phyloP scores from a whole-genome alignment of 2,888 invertebrate genomes.

The Litoditis marina region DNA sequence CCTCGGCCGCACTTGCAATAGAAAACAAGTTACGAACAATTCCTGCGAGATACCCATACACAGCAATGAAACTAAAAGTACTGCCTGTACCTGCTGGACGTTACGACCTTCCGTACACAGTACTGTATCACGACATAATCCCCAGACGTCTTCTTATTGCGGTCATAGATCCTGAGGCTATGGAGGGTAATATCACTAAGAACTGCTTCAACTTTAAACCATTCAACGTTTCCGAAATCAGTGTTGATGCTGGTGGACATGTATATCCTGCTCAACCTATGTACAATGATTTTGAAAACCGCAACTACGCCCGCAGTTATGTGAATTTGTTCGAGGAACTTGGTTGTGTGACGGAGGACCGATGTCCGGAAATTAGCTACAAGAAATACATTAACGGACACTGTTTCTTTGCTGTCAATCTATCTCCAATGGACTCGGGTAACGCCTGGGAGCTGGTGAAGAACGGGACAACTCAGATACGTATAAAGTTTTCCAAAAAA shows the following conservation, averaged over 20 bases:
- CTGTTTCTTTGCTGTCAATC: conserved; percentile 8
- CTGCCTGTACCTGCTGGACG: conserved; percentile 6
- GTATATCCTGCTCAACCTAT: conserved; percentile 9
- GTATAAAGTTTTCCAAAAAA: conserved; percentile 8
- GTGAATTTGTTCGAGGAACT: conserved; percentile 5
- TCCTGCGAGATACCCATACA: conserved; percentile 11
- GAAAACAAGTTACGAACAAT: conserved; percentile 1
- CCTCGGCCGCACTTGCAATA: conserved; percentile 9
- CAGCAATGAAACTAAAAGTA: neutral
- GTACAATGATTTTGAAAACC: conserved; percentile 1
- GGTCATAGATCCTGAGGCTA: neutral
- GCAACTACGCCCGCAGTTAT: conserved; percentile 8
- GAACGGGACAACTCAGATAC: conserved; percentile 8
- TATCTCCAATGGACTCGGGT: conserved; percentile 2
- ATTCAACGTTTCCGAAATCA: conserved; percentile 2
- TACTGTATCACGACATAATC: conserved; percentile 7
- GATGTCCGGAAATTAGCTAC: neutral
- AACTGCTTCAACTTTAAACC: neutral
- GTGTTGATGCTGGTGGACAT: conserved; percentile 8
- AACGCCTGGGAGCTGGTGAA: conserved; percentile 12
- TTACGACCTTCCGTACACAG: conserved; percentile 2
- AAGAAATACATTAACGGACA: neutral
- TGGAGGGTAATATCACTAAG: neutral
- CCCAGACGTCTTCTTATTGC: conserved; percentile 10
- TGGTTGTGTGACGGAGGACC: neutral